Evolutionary conservation across 2,113 vertebrate species (phyloP).

Genomic region (Chaetodon trifascialis): DNA sequence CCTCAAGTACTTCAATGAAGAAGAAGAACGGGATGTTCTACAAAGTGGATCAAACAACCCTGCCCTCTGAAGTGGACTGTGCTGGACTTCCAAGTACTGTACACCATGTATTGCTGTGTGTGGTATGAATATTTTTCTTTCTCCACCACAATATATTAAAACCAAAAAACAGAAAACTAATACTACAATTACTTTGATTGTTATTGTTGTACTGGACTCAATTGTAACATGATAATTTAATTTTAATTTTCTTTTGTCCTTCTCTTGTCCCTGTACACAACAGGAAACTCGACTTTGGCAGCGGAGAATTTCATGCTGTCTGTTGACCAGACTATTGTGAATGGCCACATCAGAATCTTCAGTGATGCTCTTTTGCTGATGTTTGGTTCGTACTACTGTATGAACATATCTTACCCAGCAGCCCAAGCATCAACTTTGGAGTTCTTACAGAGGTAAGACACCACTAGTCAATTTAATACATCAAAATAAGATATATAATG

Average conservation of each 20-base stretch:
- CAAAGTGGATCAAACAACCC: neutral
- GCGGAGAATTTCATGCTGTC: neutral
- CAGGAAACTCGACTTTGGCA: neutral
- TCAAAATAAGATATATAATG: too few species aligned
- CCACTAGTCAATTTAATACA: neutral
- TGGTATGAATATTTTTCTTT: neutral
- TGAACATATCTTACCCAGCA: constrained; percentile 5
- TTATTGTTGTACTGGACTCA: too few species aligned
- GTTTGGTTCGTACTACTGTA: neutral
- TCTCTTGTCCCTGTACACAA: neutral
- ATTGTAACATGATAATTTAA: too few species aligned
- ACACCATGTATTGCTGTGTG: neutral
- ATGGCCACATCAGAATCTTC: neutral
- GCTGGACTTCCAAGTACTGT: neutral
- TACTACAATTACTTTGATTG: too few species aligned
- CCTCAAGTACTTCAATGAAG: neutral
- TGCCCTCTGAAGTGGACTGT: constrained; percentile 1
- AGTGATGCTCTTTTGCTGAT: neutral
- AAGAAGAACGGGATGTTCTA: neutral
- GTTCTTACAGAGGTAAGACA: constrained; percentile 6
- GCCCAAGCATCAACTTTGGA: neutral
- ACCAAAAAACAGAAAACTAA: too few species aligned
- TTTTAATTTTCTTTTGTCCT: neutral
- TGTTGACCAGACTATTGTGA: neutral
- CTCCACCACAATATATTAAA: neutral